A percentile compares a stretch with the other conserved stretches of the same genome.
phyloP scores from a whole-genome alignment of 2,113 vertebrate genomes.

The Brachyhypopomus occidentalis region DNA sequence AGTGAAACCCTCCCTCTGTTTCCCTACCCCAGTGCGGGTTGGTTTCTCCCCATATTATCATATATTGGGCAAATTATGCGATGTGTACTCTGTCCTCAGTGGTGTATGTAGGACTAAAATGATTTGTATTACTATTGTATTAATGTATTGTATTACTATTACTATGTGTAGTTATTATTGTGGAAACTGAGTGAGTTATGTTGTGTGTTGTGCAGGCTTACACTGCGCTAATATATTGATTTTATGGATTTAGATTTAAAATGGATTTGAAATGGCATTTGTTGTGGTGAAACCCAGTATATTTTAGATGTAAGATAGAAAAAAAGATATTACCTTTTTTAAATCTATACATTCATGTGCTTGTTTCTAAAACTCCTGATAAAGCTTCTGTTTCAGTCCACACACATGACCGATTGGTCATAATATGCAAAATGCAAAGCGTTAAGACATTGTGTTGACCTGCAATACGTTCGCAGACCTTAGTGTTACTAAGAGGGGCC shows the following conservation, averaged over 20 bases:
- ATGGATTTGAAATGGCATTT: neutral
- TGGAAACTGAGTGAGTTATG: neutral
- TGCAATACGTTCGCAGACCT: neutral
- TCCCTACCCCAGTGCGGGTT: neutral
- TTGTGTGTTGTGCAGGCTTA: neutral
- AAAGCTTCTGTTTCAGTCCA: neutral
- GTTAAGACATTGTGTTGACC: neutral
- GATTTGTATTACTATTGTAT: neutral
- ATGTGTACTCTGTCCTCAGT: neutral
- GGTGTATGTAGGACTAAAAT: neutral
- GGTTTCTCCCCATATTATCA: neutral
- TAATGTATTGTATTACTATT: too few relatives aligned
- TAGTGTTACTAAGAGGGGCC: slow-evolving; percentile 9
- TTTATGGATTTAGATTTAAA: neutral
- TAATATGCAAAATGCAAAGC: neutral
- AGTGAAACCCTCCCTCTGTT: slow-evolving; percentile 48
- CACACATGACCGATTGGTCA: neutral
- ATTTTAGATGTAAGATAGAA: neutral
- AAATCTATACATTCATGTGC: neutral
- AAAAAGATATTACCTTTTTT: neutral
- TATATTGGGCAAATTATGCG: neutral
- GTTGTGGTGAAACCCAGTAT: neutral
- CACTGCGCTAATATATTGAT: too few relatives aligned
- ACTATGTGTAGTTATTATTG: neutral
- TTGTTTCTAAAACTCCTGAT: neutral